Conservation (phyloP, 1,140 invertebrate genomes). For the Venturia canescens region DNA sequence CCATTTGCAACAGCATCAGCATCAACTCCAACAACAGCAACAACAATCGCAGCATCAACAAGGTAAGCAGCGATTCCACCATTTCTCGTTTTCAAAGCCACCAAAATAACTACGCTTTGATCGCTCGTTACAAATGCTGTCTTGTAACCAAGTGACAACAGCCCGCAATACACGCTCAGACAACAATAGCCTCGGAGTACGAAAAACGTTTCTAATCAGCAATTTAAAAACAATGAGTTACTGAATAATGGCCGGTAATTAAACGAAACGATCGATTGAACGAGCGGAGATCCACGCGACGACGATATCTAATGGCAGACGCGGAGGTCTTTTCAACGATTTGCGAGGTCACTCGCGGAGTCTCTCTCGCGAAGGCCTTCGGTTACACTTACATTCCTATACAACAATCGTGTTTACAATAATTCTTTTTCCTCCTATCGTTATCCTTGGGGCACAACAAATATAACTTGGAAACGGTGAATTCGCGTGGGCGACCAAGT, state of each 20-base stretch:
- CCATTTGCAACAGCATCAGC: slow-evolving; percentile 52
- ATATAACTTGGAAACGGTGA: slow-evolving; percentile 17
- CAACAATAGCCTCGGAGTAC: background rate
- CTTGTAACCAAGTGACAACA: too few relatives aligned
- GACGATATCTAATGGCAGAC: background rate
- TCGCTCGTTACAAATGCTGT: too few relatives aligned
- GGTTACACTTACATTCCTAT: background rate
- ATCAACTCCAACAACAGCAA: slow-evolving; percentile 40
- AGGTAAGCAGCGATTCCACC: slow-evolving; percentile 43
- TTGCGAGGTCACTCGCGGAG: background rate
- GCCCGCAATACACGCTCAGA: too few relatives aligned
- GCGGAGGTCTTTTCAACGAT: background rate
- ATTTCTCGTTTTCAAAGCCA: background rate
- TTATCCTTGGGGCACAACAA: background rate
- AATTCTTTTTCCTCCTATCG: background rate
- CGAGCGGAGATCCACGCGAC: background rate
- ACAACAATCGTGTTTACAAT: slow-evolving; percentile 23
- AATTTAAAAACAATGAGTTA: background rate
- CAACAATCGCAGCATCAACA: slow-evolving; percentile 45
- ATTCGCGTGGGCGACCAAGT: slow-evolving; percentile 23
- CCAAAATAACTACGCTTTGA: too few relatives aligned
- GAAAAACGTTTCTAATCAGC: slow-evolving; percentile 3
- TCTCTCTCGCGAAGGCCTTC: background rate
- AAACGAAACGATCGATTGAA: slow-evolving; percentile 6
- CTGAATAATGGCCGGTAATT: background rate